Base-by-base conservation (phyloP, 2,888 invertebrate species). In the Eurytoma adleriae region DNA sequence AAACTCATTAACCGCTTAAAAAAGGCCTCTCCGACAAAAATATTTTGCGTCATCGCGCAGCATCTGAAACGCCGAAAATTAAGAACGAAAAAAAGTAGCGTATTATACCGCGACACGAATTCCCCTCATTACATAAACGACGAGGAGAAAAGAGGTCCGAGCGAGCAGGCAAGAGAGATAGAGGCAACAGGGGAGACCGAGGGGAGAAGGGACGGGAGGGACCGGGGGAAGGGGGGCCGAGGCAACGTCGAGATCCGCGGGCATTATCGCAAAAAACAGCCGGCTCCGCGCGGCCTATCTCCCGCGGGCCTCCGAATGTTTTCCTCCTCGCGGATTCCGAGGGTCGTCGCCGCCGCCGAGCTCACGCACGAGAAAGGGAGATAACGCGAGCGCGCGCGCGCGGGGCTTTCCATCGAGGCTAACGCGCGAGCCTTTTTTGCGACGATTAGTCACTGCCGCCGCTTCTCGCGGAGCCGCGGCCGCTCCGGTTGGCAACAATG, bases 371-470 rank as follows among this genome's bases (percentile, higher is more conserved):
- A 57, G 50, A 73, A 13, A 54, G 27, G 40, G 18, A 73, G 59
- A 57, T 16, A 14, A 24, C 18, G 40, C 4, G 27, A 18, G 20
- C n/a, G 24, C 13, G 24, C 24, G 30, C 52, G 54, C 61, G 56
- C 61, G 71, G 24, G 54, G 76, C 56, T 76, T 76, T 76, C 74
- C 74, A 75, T 75, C 68, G 75, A 59, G 57, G 50, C 30, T 30
- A 20, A 59, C 69, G 82, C 56, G 59, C 75, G 83, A 79, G 69
- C 79, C 84, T 84, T 85, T 84, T 85, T 82, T 73, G 79, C 86
- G 59, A 61, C 69, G 84, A 86, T 87, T 86, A 87, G 87, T 87
- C 87, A 86, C 83, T 79, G 82, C 16, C 83, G 79, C 80, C 56
- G 30, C 64, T 13, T 14, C 24, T 40, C 16, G 24, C 30, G 56